Evolutionary conservation across 2,888 invertebrate species (phyloP).

Genomic region (Dryobota labecula): DNA sequence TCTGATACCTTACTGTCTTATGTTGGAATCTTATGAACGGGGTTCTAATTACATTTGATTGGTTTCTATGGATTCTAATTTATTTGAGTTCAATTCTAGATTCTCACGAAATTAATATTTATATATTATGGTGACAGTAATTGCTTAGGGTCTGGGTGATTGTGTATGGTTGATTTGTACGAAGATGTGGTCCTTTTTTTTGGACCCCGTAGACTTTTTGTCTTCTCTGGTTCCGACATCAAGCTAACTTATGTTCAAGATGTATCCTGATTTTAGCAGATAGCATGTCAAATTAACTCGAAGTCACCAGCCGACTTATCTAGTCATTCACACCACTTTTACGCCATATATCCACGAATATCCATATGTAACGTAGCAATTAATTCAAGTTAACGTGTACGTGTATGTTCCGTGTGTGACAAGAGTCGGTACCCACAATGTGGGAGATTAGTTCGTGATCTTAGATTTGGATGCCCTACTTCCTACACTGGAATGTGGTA

Average conservation of each 20-base stretch:
- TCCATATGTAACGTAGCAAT: conserved; percentile 30
- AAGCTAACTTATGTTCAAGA: not conserved
- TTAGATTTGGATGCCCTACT: conserved; percentile 85
- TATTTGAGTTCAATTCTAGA: not conserved
- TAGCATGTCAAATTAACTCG: not conserved
- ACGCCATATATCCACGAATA: too few relatives aligned
- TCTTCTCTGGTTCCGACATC: not conserved
- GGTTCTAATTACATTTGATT: not conserved
- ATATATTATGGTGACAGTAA: not conserved
- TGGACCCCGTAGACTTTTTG: not conserved
- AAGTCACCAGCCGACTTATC: not conserved
- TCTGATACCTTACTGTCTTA: not conserved
- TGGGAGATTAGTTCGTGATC: conserved; percentile 78
- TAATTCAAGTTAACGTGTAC: conserved; percentile 53
- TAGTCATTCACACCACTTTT: not conserved
- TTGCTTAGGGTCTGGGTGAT: not conserved
- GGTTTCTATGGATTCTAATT: not conserved
- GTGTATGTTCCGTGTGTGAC: conserved; percentile 59
- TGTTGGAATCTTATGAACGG: not conserved
- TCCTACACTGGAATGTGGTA: conserved; percentile 73
- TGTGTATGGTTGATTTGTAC: not conserved
- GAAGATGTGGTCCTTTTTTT: too few relatives aligned
- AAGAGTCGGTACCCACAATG: conserved; percentile 64
- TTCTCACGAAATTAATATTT: not conserved
- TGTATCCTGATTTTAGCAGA: conserved; percentile 1